These are phyloP conservation scores for Hofmannophila pseudospretella DNA, from an alignment of 2,888 invertebrate species.

Conservation along the genomic window DNA sequence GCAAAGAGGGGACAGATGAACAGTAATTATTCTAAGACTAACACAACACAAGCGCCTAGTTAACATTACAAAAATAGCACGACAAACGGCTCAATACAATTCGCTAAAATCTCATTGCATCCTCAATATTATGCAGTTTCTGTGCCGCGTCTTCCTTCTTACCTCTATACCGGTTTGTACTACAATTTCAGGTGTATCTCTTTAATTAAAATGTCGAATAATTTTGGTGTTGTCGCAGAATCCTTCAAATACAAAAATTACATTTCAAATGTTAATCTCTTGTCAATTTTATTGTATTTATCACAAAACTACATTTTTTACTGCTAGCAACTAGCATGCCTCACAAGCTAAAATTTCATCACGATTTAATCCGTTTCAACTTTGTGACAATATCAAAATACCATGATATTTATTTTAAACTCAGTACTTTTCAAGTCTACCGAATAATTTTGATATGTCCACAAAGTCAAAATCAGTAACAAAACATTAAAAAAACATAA, in stretches of 20 bases:
- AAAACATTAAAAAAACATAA: conserved; percentile 56
- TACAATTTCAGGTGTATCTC: conserved; percentile 3
- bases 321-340: conserved; percentile 72
- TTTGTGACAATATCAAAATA: conserved; percentile 43
- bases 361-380: conserved; percentile 39
- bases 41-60: conserved; percentile 73
- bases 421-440: conserved; percentile 8
- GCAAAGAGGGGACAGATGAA: conserved; percentile 43
- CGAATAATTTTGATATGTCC: conserved; percentile 37
- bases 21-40: conserved; percentile 52
- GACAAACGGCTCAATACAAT: conserved; percentile 65
- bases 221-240: conserved; percentile 25
- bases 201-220: not conserved
- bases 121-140: conserved; percentile 54
- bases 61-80: conserved; percentile 70
- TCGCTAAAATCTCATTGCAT: conserved; percentile 58
- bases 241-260: conserved; percentile 52
- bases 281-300: conserved; percentile 72
- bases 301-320: conserved; percentile 72
- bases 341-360: conserved; percentile 47
- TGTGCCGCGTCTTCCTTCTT: conserved; percentile 46
- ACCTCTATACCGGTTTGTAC: conserved; percentile 6
- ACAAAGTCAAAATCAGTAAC: conserved; percentile 40
- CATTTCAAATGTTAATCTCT: conserved; percentile 30
- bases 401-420: conserved; percentile 1